These are phyloP conservation scores for Baryphthengus martii DNA, from an alignment of 2,113 vertebrate species.

Conservation along the genomic window DNA sequence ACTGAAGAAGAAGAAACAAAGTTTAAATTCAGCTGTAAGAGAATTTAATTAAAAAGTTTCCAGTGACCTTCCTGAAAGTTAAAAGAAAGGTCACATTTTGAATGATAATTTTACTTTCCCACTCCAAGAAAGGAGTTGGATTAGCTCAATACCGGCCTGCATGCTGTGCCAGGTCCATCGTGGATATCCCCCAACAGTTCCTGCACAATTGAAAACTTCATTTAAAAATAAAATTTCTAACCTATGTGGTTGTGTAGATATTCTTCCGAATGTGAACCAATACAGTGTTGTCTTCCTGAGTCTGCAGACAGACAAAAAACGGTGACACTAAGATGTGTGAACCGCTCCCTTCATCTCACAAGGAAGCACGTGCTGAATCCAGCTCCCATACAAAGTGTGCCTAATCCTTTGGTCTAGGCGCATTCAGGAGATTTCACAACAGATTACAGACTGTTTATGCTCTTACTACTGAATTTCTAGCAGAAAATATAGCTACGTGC, in stretches of 20 bases:
- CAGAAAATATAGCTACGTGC: neutral
- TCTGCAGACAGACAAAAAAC: slow-evolving; percentile 66
- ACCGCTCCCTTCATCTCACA: neutral
- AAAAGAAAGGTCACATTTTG: neutral
- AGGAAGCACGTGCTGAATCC: neutral
- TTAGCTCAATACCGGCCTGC: neutral
- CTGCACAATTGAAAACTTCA: neutral
- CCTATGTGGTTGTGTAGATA: slow-evolving; percentile 73
- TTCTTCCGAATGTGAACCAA: slow-evolving; percentile 70
- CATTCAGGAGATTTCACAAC: neutral
- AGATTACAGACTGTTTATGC: neutral
- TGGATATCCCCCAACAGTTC: neutral
- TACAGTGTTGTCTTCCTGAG: slow-evolving; percentile 70
- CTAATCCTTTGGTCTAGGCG: neutral
- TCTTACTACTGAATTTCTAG: neutral
- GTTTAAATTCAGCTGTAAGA: neutral
- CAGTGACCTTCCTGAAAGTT: neutral
- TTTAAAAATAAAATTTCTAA: slow-evolving; percentile 65
- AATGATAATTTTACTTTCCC: neutral
- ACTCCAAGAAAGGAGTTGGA: neutral
- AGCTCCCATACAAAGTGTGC: neutral
- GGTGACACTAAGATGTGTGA: slow-evolving; percentile 31
- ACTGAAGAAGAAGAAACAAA: neutral
- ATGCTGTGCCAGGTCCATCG: neutral
- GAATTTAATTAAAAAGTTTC: neutral